Percentiles rank a stretch among this genome's conserved stretches.
Evolutionary conservation across 2,113 vertebrate genomes (phyloP).

Genomic region (Oreochromis niloticus): DNA sequence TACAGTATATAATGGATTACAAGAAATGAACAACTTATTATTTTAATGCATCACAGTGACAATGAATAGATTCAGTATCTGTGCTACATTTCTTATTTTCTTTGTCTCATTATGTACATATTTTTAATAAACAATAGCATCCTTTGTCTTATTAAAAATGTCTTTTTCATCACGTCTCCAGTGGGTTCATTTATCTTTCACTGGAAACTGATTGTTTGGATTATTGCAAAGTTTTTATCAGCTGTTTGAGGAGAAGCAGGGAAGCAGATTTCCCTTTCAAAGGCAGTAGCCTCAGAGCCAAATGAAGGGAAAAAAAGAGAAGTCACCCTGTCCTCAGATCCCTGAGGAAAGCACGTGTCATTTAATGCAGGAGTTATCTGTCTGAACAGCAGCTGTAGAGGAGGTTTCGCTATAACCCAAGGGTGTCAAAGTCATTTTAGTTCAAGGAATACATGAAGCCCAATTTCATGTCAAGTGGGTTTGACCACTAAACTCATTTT

Average conservation of each 20-base stretch:
- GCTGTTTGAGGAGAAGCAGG: not conserved
- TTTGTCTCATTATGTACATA: not conserved
- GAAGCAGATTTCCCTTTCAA: not conserved
- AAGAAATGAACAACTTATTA: not conserved
- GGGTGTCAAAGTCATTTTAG: not conserved
- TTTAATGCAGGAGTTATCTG: not conserved
- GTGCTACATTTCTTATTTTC: not conserved
- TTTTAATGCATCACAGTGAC: not conserved
- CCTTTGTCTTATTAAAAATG: not conserved
- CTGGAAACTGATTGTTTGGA: not conserved
- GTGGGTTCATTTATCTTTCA: not conserved
- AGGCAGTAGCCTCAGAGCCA: not conserved
- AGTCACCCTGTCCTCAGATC: not conserved
- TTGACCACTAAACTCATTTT: not conserved
- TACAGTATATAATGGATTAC: not conserved
- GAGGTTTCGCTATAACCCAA: not conserved
- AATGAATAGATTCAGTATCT: not conserved
- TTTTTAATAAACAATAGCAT: not conserved
- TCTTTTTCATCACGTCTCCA: not conserved
- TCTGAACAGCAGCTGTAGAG: not conserved
- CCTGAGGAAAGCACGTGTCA: not conserved
- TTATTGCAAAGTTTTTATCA: not conserved
- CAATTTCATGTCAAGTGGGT: not conserved
- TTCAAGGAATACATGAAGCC: not conserved
- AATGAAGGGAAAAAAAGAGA: not conserved